These are phyloP conservation scores for Microcaecilia unicolor DNA, from an alignment of 2,797 vertebrate genomes.

Conservation along the genomic window DNA sequence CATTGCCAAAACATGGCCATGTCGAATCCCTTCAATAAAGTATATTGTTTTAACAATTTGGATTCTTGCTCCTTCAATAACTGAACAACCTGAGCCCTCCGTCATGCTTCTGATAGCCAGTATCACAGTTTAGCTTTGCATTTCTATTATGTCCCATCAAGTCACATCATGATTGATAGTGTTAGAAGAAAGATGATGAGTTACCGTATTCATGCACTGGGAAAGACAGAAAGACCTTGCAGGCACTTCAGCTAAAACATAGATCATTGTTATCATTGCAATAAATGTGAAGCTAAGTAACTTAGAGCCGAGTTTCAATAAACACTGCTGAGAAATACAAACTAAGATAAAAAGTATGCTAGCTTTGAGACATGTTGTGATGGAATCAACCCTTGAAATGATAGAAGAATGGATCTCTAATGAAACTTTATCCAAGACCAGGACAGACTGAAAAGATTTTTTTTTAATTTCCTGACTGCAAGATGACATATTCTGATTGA, in stretches of 20 bases:
- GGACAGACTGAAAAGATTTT: too few species aligned
- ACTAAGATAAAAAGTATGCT: constrained; percentile 15
- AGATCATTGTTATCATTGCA: constrained; percentile 17
- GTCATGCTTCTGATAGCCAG: too few species aligned
- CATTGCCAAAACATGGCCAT: too few species aligned
- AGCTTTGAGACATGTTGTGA: not conserved
- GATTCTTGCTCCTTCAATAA: too few species aligned
- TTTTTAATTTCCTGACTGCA: too few species aligned
- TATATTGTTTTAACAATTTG: too few species aligned
- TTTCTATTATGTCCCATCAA: constrained; percentile 22
- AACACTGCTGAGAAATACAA: not conserved
- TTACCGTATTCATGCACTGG: constrained; percentile 39
- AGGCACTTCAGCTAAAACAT: constrained; percentile 18
- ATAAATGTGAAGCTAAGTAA: not conserved
- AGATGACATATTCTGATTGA: too few species aligned
- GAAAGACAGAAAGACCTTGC: constrained; percentile 31
- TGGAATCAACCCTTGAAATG: constrained; percentile 19
- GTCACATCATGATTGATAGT: constrained; percentile 18
- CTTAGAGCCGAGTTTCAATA: constrained; percentile 8
- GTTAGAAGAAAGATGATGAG: constrained; percentile 31
- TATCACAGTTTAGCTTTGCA: constrained; percentile 22
- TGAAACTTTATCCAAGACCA: too few species aligned
- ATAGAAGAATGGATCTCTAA: not conserved
- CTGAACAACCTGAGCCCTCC: not conserved
- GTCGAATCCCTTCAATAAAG: too few species aligned